Conservation (phyloP, 2,888 invertebrate species). For the Brachyopa scutellaris region DNA sequence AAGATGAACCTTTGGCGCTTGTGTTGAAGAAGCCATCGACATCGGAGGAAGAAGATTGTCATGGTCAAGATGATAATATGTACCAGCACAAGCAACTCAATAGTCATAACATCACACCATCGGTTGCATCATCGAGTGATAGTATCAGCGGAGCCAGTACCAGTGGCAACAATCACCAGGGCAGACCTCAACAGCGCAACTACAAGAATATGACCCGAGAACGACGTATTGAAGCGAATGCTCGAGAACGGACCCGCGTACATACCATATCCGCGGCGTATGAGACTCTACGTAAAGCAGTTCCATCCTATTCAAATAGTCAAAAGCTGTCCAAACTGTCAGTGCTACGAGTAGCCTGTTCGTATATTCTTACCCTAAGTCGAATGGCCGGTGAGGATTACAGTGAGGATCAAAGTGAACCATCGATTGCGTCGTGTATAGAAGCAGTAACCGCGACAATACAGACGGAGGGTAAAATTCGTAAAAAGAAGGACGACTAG, state of each 20-base stretch:
- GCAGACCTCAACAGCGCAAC: constrained; percentile 88
- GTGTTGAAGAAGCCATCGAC: constrained; percentile 82
- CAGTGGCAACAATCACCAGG: constrained; percentile 64
- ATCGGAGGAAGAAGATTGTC: constrained; percentile 36
- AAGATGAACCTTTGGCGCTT: constrained; percentile 86
- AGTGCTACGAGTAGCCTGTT: constrained; percentile 95
- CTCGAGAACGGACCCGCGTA: constrained; percentile 94
- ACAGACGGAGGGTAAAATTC: constrained; percentile 94
- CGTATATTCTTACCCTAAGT: constrained; percentile 94
- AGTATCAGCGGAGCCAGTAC: constrained; percentile 64
- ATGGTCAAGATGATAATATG: constrained; percentile 52
- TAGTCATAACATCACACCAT: constrained; percentile 60
- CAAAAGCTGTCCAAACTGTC: constrained; percentile 97
- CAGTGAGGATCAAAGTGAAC: constrained; percentile 84
- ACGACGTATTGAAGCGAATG: constrained; percentile 96
- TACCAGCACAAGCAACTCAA: constrained; percentile 55
- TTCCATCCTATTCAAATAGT: constrained; percentile 95
- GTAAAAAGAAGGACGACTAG: constrained; percentile 91
- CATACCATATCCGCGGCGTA: constrained; percentile 98
- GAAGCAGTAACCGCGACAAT: constrained; percentile 95
- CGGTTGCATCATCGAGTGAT: constrained; percentile 71
- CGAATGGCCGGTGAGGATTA: constrained; percentile 88
- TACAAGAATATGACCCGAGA: constrained; percentile 98
- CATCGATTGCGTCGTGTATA: constrained; percentile 89
- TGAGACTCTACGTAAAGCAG: constrained; percentile 91